Conservation (phyloP, 2,888 invertebrate genomes). For the Caenorhabditis virilis region DNA sequence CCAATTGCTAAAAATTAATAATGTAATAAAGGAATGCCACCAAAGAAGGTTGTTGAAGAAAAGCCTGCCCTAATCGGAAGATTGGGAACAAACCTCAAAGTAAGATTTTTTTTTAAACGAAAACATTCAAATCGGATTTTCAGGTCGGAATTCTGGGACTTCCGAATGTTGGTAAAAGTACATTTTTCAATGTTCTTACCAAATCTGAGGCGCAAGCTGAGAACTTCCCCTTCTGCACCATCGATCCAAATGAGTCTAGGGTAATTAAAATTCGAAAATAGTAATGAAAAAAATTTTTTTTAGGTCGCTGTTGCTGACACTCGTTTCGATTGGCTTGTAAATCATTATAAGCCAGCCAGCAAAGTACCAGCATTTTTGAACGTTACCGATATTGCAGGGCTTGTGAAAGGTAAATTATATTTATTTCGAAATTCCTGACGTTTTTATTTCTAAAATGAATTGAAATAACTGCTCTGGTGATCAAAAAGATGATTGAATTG, state of each 20-base stretch:
- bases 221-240: constrained; percentile 99
- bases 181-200: constrained; percentile 98
- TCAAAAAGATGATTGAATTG: too few relatives aligned
- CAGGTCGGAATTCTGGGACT: constrained; percentile 81
- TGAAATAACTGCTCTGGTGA: too few relatives aligned
- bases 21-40: too few relatives aligned
- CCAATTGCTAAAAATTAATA: background rate
- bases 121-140: constrained; percentile 4
- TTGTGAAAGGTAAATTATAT: constrained; percentile 81
- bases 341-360: constrained; percentile 90
- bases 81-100: constrained; percentile 66
- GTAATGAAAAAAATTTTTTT: constrained; percentile 12
- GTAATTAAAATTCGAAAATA: constrained; percentile 17
- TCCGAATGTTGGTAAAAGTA: constrained; percentile 98
- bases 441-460: constrained; percentile 5
- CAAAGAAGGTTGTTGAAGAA: constrained; percentile 79
- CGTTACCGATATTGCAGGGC: constrained; percentile 95
- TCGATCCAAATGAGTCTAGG: constrained; percentile 93
- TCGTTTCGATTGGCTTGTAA: constrained; percentile 88
- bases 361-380: constrained; percentile 92
- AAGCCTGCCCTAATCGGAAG: constrained; percentile 78
- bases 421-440: too few relatives aligned
- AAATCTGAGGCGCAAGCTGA: constrained; percentile 96
- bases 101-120: too few relatives aligned
- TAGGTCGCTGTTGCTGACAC: constrained; percentile 95